These are phyloP conservation scores for Drosophila aff. DNA, from an alignment of 1,140 invertebrate species.

Conservation along the genomic window DNA sequence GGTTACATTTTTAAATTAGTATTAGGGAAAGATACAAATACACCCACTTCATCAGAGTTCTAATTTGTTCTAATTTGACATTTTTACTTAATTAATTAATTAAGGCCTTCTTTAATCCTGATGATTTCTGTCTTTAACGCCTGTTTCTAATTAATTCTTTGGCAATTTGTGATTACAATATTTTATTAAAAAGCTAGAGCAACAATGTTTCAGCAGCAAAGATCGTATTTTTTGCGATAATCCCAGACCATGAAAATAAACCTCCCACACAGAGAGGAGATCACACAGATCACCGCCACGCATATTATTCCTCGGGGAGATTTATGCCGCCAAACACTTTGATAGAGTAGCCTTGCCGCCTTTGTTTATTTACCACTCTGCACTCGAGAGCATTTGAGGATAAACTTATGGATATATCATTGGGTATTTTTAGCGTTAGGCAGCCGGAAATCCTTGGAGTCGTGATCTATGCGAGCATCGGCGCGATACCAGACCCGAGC, in stretches of 20 bases:
- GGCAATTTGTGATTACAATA: not conserved
- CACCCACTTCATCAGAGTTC: too few relatives aligned
- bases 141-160: not conserved
- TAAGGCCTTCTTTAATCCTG: too few relatives aligned
- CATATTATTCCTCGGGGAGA: constrained; percentile 26
- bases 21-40: not conserved
- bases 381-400: not conserved
- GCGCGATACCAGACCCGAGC: constrained; percentile 40
- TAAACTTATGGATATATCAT: constrained; percentile 25
- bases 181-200: not conserved
- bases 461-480: constrained; percentile 42
- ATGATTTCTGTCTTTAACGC: too few relatives aligned
- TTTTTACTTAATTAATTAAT: not conserved
- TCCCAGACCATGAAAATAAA: constrained; percentile 40
- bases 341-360: constrained; percentile 23
- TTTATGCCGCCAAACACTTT: constrained; percentile 58
- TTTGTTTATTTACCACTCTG: constrained; percentile 55
- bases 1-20: not conserved
- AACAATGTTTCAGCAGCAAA: constrained; percentile 13
- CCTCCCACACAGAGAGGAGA: constrained; percentile 23
- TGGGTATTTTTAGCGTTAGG: constrained; percentile 37
- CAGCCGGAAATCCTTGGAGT: constrained; percentile 49
- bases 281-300: constrained; percentile 6
- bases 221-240: constrained; percentile 29
- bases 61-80: not conserved